A percentile compares a stretch with the other conserved stretches of the same genome.
Conservation (phyloP, 2,797 vertebrate genomes). For the Poliocrania exsul region DNA sequence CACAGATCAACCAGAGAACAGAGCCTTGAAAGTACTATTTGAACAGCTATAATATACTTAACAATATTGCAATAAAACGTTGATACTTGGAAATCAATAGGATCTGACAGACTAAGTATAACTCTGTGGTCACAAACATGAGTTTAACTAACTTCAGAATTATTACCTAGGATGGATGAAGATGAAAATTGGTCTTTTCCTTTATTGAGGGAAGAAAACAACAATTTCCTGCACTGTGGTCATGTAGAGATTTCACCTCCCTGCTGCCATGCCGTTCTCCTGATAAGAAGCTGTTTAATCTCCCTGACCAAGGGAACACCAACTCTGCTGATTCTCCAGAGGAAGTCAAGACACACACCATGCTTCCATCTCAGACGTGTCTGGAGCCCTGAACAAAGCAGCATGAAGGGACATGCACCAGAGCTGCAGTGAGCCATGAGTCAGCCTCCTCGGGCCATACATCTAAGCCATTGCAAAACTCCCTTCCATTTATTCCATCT, state of each 20-base stretch:
- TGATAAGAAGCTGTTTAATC: not conserved
- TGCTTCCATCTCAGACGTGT: not conserved
- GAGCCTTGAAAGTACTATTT: not conserved
- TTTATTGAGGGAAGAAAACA: not conserved
- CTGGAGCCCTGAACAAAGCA: not conserved
- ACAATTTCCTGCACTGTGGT: not conserved
- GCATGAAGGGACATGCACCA: not conserved
- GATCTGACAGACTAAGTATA: conserved; percentile 40
- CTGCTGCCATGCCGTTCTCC: rapidly evolving
- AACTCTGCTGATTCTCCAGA: not conserved
- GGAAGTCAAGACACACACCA: not conserved
- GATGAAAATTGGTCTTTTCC: conserved; percentile 8
- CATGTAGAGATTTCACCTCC: not conserved
- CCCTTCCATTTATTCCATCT: not conserved
- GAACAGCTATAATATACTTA: not conserved
- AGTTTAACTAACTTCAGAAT: conserved; percentile 41
- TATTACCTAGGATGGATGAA: not conserved
- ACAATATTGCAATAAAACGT: conserved; percentile 1
- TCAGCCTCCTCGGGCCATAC: not conserved
- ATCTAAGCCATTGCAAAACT: not conserved
- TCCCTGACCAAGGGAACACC: not conserved
- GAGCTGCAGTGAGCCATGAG: not conserved
- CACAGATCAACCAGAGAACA: not conserved
- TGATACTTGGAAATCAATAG: conserved; percentile 44
- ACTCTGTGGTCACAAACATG: not conserved